Percentiles rank a stretch among this genome's conserved stretches.
Conservation (phyloP, 2,888 invertebrate genomes). For the Crepidodera aurea region DNA sequence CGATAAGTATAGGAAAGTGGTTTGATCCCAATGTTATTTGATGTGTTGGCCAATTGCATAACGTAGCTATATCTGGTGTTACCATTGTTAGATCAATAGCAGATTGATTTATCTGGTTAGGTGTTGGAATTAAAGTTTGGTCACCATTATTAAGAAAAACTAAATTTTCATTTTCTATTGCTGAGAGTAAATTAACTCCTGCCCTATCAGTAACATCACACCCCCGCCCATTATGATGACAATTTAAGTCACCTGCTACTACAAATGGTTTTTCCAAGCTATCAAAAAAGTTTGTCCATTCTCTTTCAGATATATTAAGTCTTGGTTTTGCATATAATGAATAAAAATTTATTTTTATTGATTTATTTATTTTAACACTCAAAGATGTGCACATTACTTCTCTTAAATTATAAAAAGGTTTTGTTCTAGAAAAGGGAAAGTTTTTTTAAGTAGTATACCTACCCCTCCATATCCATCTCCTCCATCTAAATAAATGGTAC, state of each 20-base stretch:
- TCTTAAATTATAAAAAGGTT: not conserved
- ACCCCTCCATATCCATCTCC: conserved; percentile 1
- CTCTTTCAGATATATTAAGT: not conserved
- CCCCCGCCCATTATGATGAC: not conserved
- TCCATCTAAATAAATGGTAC: not conserved
- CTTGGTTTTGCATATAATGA: not conserved
- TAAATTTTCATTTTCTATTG: not conserved
- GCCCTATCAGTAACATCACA: not conserved
- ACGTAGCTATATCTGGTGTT: not conserved
- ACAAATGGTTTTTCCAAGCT: conserved; percentile 9
- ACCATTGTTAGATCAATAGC: not conserved
- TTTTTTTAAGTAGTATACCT: not conserved
- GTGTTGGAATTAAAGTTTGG: not conserved
- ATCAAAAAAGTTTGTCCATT: conserved; percentile 3
- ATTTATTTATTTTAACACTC: not conserved
- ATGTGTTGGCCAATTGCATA: not conserved
- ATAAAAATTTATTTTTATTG: not conserved
- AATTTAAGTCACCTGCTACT: conserved; percentile 1
- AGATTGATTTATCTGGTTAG: not conserved
- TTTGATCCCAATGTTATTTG: not conserved
- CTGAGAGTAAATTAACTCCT: not conserved
- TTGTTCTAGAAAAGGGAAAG: not conserved
- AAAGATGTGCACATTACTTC: not conserved
- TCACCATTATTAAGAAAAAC: not conserved
- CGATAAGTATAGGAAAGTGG: not conserved